These are phyloP conservation scores for Pentalonia nigronervosa DNA, from an alignment of 1,140 invertebrate species.

Conservation along the genomic window DNA sequence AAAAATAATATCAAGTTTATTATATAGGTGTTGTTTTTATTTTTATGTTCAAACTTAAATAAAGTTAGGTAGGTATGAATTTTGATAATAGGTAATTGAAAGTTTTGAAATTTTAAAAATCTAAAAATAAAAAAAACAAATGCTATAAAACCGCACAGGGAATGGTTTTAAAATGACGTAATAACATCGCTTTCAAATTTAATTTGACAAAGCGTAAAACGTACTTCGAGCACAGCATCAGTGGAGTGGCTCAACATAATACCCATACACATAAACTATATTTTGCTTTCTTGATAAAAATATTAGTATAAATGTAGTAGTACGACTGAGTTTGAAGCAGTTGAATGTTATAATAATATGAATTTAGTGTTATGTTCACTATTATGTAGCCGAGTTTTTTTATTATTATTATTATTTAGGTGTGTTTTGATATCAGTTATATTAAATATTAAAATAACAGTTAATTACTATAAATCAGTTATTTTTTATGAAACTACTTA, in stretches of 20 bases:
- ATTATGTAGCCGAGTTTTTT: not conserved
- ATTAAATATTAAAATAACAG: not conserved
- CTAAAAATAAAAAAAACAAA: not conserved
- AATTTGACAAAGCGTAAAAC: not conserved
- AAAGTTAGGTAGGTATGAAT: not conserved
- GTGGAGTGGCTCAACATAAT: not conserved
- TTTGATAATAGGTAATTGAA: not conserved
- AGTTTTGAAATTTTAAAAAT: not conserved
- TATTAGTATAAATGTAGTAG: not conserved
- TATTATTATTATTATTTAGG: not conserved
- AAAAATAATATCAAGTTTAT: not conserved
- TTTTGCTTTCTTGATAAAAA: not conserved
- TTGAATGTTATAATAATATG: not conserved
- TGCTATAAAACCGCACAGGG: not conserved
- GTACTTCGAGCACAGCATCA: not conserved
- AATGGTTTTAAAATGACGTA: not conserved
- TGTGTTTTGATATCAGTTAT: not conserved
- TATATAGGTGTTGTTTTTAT: not conserved
- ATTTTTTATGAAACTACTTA: not conserved
- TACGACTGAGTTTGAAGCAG: not conserved
- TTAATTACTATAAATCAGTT: not conserved
- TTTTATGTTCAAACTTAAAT: not conserved
- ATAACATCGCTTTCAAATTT: not conserved
- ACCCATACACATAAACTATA: not conserved
- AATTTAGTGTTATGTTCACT: not conserved